phyloP scores from a whole-genome alignment of 1,140 invertebrate species.

The Cardiocondyla obscurior region DNA sequence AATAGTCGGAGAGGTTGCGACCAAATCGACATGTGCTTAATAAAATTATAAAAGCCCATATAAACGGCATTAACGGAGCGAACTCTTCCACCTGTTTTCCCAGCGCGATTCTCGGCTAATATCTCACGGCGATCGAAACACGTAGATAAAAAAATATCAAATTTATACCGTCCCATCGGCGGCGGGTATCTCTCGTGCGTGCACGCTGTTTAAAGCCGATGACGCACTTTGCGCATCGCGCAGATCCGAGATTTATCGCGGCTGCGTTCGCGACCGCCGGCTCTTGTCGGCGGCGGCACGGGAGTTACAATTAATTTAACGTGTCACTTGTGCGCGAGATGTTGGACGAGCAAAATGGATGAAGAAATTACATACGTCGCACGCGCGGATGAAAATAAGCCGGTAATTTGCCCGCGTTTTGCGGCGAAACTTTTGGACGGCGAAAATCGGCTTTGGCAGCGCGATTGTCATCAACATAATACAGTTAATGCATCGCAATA shows the following conservation, averaged over 20 bases:
- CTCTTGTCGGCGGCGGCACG: conserved; percentile 1
- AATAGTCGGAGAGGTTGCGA: background rate
- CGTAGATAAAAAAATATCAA: conserved; percentile 39
- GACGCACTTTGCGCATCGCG: conserved; percentile 39
- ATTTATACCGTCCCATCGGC: conserved; percentile 27
- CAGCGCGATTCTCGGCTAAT: conserved; percentile 47
- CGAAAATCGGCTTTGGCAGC: conserved; percentile 50
- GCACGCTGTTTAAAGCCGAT: conserved; percentile 55
- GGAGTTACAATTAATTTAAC: conserved; percentile 20
- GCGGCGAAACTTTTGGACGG: conserved; percentile 8
- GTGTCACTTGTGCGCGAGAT: background rate
- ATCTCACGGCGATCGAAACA: conserved; percentile 53
- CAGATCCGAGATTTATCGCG: conserved; percentile 40
- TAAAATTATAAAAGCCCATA: conserved; percentile 38
- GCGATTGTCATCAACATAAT: conserved; percentile 51
- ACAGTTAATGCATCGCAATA: conserved; percentile 55
- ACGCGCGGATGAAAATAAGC: conserved; percentile 5
- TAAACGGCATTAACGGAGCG: conserved; percentile 27
- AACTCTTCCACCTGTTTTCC: conserved; percentile 35
- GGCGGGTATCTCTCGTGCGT: conserved; percentile 12
- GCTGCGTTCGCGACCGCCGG: background rate
- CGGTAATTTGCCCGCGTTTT: conserved; percentile 25
- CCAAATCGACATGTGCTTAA: background rate
- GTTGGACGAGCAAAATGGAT: conserved; percentile 1
- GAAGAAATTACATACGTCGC: conserved; percentile 21